These are phyloP conservation scores for Prunella strophiata DNA, from an alignment of 2,797 vertebrate genomes.

Conservation along the genomic window DNA sequence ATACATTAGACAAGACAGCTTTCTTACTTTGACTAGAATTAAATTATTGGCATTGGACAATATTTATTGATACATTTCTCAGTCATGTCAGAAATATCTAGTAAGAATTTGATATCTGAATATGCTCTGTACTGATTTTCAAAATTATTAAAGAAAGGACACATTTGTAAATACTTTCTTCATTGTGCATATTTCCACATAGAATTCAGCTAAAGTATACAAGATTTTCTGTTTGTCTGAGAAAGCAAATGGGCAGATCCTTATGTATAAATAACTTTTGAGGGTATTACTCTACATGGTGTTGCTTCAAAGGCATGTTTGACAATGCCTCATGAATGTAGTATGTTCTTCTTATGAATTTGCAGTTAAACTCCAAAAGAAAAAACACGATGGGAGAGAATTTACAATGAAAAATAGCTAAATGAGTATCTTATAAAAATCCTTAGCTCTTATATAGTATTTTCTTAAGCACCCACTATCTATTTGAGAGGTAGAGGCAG, in stretches of 20 bases:
- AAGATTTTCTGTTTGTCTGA: neutral
- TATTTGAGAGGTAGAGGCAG: neutral
- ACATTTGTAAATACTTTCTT: constrained; percentile 29
- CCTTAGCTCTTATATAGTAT: neutral
- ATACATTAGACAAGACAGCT: neutral
- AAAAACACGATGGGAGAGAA: neutral
- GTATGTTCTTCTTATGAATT: neutral
- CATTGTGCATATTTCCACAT: neutral
- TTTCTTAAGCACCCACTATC: neutral
- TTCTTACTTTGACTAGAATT: constrained; percentile 4
- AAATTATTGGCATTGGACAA: neutral
- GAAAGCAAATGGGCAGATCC: neutral
- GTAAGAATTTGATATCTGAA: neutral
- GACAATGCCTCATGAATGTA: neutral
- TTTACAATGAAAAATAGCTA: neutral
- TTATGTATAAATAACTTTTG: neutral
- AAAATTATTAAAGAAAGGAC: neutral
- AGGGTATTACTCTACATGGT: neutral
- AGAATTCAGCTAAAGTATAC: neutral
- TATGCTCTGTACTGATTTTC: neutral
- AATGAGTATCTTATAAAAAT: neutral
- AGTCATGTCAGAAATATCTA: neutral
- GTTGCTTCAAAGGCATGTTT: neutral
- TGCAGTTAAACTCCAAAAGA: neutral
- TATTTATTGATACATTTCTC: neutral